phyloP scores from a whole-genome alignment of 2,113 vertebrate genomes.

The Erythrolamprus reginae region DNA sequence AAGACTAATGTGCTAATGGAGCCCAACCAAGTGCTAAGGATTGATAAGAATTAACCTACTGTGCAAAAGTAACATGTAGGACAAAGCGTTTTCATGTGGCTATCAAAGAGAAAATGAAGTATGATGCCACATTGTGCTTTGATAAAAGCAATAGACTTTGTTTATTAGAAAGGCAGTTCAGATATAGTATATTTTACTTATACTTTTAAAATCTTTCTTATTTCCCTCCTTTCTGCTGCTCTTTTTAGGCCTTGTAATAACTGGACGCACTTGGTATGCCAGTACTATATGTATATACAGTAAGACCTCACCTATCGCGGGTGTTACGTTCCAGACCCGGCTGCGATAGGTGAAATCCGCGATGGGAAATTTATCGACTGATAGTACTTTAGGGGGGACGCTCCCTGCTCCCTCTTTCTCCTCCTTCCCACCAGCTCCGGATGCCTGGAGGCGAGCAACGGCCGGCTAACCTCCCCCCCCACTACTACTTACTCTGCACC shows the following conservation, averaged over 20 bases:
- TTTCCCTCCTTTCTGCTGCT: not conserved
- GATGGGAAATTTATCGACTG: no score
- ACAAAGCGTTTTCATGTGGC: constrained; percentile 37
- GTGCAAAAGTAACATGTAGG: not conserved
- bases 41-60: constrained; percentile 31
- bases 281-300: not conserved
- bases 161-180: not conserved
- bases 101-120: constrained; percentile 16
- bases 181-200: not conserved
- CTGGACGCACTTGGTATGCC: not conserved
- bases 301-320: no score
- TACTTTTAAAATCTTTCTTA: not conserved
- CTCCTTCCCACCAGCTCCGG: no score
- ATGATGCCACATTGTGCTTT: not conserved
- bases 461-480: no score
- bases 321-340: no score
- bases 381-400: no score
- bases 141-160: constrained; percentile 24
- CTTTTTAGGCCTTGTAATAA: not conserved
- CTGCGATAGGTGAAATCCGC: no score
- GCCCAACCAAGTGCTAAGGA: constrained; percentile 38
- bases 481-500: no score
- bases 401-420: no score
- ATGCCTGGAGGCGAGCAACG: no score
- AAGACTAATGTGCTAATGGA: constrained; percentile 21